phyloP scores from a whole-genome alignment of 2,113 vertebrate genomes.

The Philantomba maxwellii region DNA sequence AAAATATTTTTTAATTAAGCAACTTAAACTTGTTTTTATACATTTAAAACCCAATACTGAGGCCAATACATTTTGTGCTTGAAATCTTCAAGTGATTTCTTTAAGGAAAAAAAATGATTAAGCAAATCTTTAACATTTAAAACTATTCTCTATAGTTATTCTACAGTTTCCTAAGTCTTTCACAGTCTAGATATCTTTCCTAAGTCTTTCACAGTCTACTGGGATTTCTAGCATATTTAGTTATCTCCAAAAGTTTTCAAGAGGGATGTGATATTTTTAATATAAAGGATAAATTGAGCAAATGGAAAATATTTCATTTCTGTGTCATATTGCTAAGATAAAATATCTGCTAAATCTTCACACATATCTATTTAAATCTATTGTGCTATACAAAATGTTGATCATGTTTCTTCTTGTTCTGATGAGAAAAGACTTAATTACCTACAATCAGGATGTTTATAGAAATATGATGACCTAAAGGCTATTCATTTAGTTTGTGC shows the following conservation, averaged over 20 bases:
- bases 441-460: not conserved
- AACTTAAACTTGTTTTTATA: not conserved
- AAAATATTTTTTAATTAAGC: not conserved
- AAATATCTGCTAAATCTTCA: not conserved
- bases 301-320: not conserved
- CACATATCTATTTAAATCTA: not conserved
- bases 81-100: not conserved
- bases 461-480: too few relatives aligned
- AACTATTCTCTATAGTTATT: not conserved
- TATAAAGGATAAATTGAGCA: not conserved
- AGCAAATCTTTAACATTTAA: not conserved
- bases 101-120: not conserved
- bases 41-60: not conserved
- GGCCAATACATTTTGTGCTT: not conserved
- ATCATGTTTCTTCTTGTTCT: not conserved
- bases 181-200: not conserved
- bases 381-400: not conserved
- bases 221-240: not conserved
- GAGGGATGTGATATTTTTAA: not conserved
- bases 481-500: not conserved
- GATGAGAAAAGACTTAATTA: not conserved
- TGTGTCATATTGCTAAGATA: not conserved
- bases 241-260: not conserved
- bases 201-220: not conserved
- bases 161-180: not conserved